Evolutionary conservation across 2,888 invertebrate species (phyloP).

Genomic region (Physocephala rufipes): DNA sequence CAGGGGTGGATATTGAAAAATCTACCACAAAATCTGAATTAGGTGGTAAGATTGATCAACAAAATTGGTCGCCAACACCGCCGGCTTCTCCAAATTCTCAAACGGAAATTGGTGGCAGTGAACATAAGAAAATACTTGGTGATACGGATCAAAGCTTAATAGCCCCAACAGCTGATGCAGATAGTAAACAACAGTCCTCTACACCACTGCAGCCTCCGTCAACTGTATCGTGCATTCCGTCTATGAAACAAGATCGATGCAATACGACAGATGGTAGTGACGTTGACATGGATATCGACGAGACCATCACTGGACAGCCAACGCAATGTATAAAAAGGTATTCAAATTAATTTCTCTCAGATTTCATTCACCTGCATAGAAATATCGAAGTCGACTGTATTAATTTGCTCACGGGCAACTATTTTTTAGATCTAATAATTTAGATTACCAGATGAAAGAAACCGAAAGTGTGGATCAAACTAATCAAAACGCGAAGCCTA

Average conservation of each 20-base stretch:
- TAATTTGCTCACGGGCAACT: neutral
- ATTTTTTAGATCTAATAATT: neutral
- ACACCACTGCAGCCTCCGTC: neutral
- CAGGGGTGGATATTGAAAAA: neutral
- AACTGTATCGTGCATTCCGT: neutral
- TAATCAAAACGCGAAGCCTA: neutral
- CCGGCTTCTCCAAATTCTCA: slow-evolving; percentile 55
- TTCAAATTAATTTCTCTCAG: neutral
- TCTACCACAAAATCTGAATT: neutral
- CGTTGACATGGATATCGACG: slow-evolving; percentile 51
- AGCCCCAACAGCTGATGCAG: neutral
- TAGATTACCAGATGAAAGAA: neutral
- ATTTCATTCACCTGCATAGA: neutral
- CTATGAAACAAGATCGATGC: slow-evolving; percentile 34
- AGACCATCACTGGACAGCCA: slow-evolving; percentile 44
- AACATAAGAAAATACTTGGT: neutral
- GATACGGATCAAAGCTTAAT: neutral
- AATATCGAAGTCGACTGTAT: neutral
- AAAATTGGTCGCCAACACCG: slow-evolving; percentile 59
- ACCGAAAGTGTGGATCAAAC: slow-evolving; percentile 15
- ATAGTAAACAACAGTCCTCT: neutral
- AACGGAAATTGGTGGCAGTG: slow-evolving; percentile 27
- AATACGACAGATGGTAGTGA: slow-evolving; percentile 58
- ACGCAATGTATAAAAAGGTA: slow-evolving; percentile 43
- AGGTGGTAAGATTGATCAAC: slow-evolving; percentile 39